These are phyloP conservation scores for Oryzias sinensis DNA, from an alignment of 2,797 vertebrate genomes.

Conservation along the genomic window DNA sequence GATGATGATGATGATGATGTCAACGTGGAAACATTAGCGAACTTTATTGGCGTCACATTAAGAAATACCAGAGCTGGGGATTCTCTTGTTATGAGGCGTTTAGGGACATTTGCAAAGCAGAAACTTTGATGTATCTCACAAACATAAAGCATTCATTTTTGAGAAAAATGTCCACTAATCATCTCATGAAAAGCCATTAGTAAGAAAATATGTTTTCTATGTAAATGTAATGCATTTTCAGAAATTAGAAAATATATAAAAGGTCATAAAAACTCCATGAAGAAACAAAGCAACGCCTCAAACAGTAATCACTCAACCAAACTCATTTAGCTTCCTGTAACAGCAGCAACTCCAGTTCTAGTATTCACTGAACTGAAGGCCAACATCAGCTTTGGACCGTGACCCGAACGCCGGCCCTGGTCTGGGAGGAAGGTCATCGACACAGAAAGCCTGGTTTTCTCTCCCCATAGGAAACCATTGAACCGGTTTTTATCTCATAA, in stretches of 20 bases:
- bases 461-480: slow-evolving; percentile 5
- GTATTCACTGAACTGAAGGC: slow-evolving; percentile 7
- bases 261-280: neutral
- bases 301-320: too few relatives aligned
- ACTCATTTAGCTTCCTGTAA: neutral
- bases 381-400: slow-evolving; percentile 20
- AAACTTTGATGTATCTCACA: neutral
- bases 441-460: slow-evolving; percentile 15
- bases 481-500: neutral
- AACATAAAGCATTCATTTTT: neutral
- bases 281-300: neutral
- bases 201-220: neutral
- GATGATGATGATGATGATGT: too few relatives aligned
- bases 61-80: too few relatives aligned
- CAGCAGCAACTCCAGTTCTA: neutral
- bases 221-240: slow-evolving; percentile 8
- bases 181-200: slow-evolving; percentile 1
- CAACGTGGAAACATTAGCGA: too few relatives aligned
- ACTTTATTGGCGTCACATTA: too few relatives aligned
- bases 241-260: neutral
- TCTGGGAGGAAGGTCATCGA: neutral
- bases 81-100: too few relatives aligned
- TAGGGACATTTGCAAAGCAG: too few relatives aligned
- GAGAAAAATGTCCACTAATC: neutral
- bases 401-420: slow-evolving; percentile 21